Percentiles rank a stretch among this genome's conserved stretches.
phyloP scores from a whole-genome alignment of 2,888 invertebrate genomes.

The Mantis religiosa region DNA sequence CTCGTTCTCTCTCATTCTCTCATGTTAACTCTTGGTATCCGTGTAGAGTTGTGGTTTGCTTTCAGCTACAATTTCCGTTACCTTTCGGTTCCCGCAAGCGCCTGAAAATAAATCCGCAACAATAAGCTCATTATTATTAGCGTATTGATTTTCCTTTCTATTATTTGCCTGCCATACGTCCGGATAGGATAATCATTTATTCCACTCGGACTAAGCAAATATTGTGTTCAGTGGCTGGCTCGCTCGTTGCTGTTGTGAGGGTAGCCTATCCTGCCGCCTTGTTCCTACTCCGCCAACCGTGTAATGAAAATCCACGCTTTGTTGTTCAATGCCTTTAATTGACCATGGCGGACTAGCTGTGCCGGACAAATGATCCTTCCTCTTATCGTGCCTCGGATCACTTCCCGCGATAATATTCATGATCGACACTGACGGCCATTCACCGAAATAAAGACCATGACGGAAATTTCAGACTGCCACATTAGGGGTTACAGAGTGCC shows the following conservation, averaged over 20 bases:
- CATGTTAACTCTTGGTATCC: no score
- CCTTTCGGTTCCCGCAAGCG: not conserved
- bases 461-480: not conserved
- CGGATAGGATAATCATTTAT: not conserved
- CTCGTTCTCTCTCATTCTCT: no score
- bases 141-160: not conserved
- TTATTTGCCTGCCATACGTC: not conserved
- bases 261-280: not conserved
- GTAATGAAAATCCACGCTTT: not conserved
- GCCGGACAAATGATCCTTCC: not conserved
- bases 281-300: not conserved
- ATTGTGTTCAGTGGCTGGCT: no score
- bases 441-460: not conserved
- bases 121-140: not conserved
- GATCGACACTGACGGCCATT: not conserved
- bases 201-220: not conserved
- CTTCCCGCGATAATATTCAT: not conserved
- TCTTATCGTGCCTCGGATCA: not conserved
- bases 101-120: not conserved
- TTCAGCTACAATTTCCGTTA: not conserved
- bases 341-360: not conserved
- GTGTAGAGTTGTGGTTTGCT: no score
- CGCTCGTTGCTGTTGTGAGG: not conserved
- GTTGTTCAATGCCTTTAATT: not conserved
- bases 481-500: not conserved